Evolutionary conservation across 92 coral and sea anemone species (phyloP).

Genomic region (Muricea muricata): DNA sequence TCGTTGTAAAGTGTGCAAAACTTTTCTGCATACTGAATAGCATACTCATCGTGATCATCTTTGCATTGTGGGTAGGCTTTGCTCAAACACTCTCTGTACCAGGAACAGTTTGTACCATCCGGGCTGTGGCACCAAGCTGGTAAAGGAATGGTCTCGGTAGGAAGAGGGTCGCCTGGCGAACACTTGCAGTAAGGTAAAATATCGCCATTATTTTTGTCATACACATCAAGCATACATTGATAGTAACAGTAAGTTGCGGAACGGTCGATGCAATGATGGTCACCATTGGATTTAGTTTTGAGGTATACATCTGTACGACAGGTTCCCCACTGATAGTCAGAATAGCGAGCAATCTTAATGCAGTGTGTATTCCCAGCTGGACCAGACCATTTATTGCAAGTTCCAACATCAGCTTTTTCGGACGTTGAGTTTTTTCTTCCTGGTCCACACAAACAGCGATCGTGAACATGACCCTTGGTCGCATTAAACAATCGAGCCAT

Average conservation of each 20-base stretch:
- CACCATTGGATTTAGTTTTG: conserved; percentile 54
- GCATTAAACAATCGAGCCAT: too few relatives aligned
- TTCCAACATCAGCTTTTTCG: not conserved
- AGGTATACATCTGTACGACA: conserved; percentile 69
- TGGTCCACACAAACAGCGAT: conserved; percentile 47
- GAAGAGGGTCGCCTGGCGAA: not conserved
- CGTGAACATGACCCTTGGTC: too few relatives aligned
- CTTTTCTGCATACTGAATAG: conserved; percentile 68
- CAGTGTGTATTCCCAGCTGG: conserved; percentile 68
- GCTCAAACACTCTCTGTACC: conserved; percentile 73
- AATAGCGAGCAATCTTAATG: not conserved
- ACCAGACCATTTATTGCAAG: not conserved
- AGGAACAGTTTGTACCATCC: conserved; percentile 63
- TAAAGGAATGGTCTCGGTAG: conserved; percentile 17
- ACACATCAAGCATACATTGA: conserved; percentile 82
- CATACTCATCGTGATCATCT: conserved; percentile 66
- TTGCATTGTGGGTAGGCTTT: conserved; percentile 66
- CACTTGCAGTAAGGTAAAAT: conserved; percentile 67
- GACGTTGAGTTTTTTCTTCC: too few relatives aligned
- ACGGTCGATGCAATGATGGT: conserved; percentile 41
- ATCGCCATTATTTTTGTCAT: conserved; percentile 45
- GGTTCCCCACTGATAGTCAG: conserved; percentile 75
- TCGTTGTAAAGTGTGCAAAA: conserved; percentile 60
- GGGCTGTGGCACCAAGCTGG: conserved; percentile 73
- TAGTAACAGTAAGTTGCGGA: conserved; percentile 62